These are phyloP conservation scores for Dicycla oo DNA, from an alignment of 2,888 invertebrate species.

Conservation along the genomic window DNA sequence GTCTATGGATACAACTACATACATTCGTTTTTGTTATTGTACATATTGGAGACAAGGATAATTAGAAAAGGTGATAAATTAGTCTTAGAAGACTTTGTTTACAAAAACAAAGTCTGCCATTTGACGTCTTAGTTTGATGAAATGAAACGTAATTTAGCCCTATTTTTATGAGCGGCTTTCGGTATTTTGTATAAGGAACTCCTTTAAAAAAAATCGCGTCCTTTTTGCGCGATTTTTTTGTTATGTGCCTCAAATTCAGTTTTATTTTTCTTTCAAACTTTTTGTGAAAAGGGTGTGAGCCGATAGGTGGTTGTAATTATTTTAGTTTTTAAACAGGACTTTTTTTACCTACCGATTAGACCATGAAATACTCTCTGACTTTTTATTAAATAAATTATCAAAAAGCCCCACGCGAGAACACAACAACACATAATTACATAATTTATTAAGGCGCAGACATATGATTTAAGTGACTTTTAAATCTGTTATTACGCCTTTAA, in stretches of 20 bases:
- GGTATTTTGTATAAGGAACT: too few relatives aligned
- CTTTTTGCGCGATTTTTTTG: not conserved
- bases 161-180: not conserved
- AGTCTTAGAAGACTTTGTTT: not conserved
- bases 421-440: not conserved
- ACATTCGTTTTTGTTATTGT: constrained; percentile 15
- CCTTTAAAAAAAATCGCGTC: too few relatives aligned
- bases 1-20: not conserved
- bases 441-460: not conserved
- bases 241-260: not conserved
- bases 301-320: not conserved
- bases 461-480: too few relatives aligned
- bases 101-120: not conserved
- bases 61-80: not conserved
- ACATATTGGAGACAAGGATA: too few relatives aligned
- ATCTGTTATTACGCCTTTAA: too few relatives aligned
- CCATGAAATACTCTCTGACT: not conserved
- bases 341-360: not conserved
- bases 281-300: not conserved
- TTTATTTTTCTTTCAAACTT: too few relatives aligned
- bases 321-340: not conserved
- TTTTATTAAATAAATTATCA: not conserved
- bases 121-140: not conserved
- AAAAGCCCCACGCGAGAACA: not conserved
- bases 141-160: not conserved